Evolutionary conservation across 2,888 invertebrate species (phyloP).

Genomic region (Cephalotes varians): DNA sequence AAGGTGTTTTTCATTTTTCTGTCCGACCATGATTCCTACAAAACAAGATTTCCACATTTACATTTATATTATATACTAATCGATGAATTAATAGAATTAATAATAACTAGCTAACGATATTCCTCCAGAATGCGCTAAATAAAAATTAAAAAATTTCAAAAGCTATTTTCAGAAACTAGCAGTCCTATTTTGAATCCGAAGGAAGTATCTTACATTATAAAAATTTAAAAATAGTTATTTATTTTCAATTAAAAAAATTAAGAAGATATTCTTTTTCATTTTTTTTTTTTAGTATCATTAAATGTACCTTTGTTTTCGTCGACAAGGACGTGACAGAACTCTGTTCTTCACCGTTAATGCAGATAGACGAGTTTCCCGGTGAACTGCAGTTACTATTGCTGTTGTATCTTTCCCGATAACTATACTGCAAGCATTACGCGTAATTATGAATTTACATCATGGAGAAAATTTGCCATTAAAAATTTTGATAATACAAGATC

Average conservation of each 20-base stretch:
- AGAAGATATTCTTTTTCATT: neutral
- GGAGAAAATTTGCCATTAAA: neutral
- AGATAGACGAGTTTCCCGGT: slow-evolving; percentile 73
- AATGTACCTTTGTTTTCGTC: slow-evolving; percentile 75
- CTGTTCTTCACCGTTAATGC: slow-evolving; percentile 74
- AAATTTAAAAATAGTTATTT: neutral
- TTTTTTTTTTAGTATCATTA: neutral
- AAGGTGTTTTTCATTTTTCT: slow-evolving; percentile 93
- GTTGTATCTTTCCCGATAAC: slow-evolving; percentile 65
- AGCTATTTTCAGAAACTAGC: too few species aligned
- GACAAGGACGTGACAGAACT: slow-evolving; percentile 73
- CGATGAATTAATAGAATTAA: neutral
- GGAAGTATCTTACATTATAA: neutral
- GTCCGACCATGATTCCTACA: slow-evolving; percentile 87
- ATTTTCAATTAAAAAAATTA: neutral
- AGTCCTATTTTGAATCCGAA: neutral
- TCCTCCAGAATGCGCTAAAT: neutral
- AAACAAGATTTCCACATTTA: neutral
- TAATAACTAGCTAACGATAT: neutral
- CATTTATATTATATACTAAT: neutral
- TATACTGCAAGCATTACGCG: slow-evolving; percentile 79
- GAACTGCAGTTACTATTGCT: slow-evolving; percentile 71
- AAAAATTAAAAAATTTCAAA: too few species aligned
- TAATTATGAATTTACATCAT: slow-evolving; percentile 5
- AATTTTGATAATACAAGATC: neutral